Evolutionary conservation across 2,888 invertebrate genomes (phyloP), one percentile per base, ranked within the genome.

Genomic region (Drosophila birchii): DNA sequence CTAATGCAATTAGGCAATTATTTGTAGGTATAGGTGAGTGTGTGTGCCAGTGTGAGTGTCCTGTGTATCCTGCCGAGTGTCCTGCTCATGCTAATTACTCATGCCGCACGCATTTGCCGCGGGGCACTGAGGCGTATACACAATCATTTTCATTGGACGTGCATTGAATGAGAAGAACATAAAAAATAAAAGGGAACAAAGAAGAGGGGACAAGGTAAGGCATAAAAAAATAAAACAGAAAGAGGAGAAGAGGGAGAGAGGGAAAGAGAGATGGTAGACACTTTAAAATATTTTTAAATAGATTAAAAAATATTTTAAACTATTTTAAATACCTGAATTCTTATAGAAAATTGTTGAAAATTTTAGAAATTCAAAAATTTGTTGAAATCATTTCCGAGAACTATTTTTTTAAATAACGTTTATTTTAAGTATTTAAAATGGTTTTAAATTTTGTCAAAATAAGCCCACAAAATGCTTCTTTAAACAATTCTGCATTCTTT

Each of bases 91-190:
- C 85, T 85, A 85, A 85, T 85, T 85, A 85, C 85, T 85, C 79
- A 86, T 85, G 85, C 83, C 79, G 86, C 73, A 85, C 84, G 87
- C 84, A 84, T 86, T 81, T 80, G 78, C 80, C 80, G 72, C 80
- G 49, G 29, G 74, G 86, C 86, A 88, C 82, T 88, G 84, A 86
- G 87, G 88, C 90, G 90, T 87, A 89, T 88, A 88, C 88, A 89
- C 88, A 88, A 87, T 89, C 79, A 82, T 82, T 88, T 86, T 80
- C 80, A 78, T 43, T 49, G 73, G 78, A 86, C 87, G 87, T 89
- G 89, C 89, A 88, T 76, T 79, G 89, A 86, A 88, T 88, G 71
- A 64, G 72, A 38, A 53, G 38, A 44, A 23, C 12, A 36, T 1
- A 58, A 18, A 44, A 18, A 34, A n/a, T 1, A 16, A 45, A n/a